Evolutionary conservation across 2,888 invertebrate species (phyloP), one percentile per base, ranked within the genome.

Genomic region (Patella caerulea): DNA sequence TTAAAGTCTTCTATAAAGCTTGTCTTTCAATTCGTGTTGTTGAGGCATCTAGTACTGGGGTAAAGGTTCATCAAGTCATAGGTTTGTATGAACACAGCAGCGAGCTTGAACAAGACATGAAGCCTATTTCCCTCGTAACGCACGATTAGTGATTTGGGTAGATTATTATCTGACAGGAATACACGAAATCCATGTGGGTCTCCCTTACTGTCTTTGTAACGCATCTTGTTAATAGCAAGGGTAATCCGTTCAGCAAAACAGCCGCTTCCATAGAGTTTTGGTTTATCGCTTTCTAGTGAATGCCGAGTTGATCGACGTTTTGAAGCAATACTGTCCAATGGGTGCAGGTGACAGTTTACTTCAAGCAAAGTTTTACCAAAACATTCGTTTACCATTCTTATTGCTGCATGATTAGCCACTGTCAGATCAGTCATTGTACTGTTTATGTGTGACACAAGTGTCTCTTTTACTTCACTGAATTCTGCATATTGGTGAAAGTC

Each of bases 51-150:
- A 17, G 78, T 71, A 52, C 55, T 34, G 54, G 81, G 72, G n/a
- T 76, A 78, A 15, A 72, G 24, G 24, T 70, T 12, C 9, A 82
- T 71, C 4, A 55, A 34, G 14, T 59, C 53, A 59, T 74, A 69
- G 69, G 81, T 71, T 17, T 75, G 24, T 15, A 81, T 54, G 24
- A 71, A 71, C 24, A 65, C 75, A 24, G 76, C 82, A 73, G 72
- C 65, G 19, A 79, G 71, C 71, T 83, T 79, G 59, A 83, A 83
- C n/a, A 83, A 54, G n/a, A 82, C 74, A 53, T 83, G 81, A n/a
- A 81, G 79, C 1, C 77, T 29, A 59, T 81, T 82, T 55, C 80
- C 82, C n/a, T 81, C n/a, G 65, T 82, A 82, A 14, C 82, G 54
- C 4, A 81, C 79, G 15, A 83, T 55, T 17, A 83, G 19, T 53